Base-by-base conservation (phyloP, 1,140 invertebrate species). In the Trichomalopsis sarcophagae region DNA sequence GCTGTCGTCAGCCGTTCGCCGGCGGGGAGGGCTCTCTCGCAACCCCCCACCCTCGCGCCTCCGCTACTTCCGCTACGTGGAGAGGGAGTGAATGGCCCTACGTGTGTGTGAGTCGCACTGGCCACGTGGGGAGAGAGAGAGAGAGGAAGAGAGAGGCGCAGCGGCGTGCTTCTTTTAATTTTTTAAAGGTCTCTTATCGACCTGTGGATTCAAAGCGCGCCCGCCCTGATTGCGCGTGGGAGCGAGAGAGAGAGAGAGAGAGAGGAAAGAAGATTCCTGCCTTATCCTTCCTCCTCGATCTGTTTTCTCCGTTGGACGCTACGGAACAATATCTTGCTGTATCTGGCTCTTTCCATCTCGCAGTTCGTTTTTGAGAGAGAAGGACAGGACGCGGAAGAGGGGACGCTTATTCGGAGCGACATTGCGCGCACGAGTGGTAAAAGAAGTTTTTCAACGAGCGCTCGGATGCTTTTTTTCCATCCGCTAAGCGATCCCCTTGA, bases 181-280 rank as follows among this genome's bases (percentile, higher is more conserved):
- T 79, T 80, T 91, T 89, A 89, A 84, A 79, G 66, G 55, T 44
- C 83, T 62, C 62, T 78, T 91, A 92, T 92, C 91, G 91, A 91
- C 91, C 91, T 91, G 91, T 91, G 88, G 91, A 92, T 92, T 92
- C 91, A 88, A 17, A 81, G 83, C 36, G 47, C 71, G 3, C 40
- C 55, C 81, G 73, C 55, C 30, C 23, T 3, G 30, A 27, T 27
- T 27, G 23, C 68, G 68, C 27, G 66, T 69, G 68, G 68, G 55
- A 62, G 55, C 21, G 17, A n/a, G 21, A 62, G 55, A 21, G 6
- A 62, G 50, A 17, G 17, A 17, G 13, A 55, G 50, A 27, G 27
- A 27, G 27, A 27, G 27, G 17, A 5, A 62, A 17, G 17, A 62
- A 62, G 55, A n/a, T n/a, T 21, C 10, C 27, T 71, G 10, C 23